Conservation (phyloP, 2,113 vertebrate species). For the Pygoscelis adeliae region DNA sequence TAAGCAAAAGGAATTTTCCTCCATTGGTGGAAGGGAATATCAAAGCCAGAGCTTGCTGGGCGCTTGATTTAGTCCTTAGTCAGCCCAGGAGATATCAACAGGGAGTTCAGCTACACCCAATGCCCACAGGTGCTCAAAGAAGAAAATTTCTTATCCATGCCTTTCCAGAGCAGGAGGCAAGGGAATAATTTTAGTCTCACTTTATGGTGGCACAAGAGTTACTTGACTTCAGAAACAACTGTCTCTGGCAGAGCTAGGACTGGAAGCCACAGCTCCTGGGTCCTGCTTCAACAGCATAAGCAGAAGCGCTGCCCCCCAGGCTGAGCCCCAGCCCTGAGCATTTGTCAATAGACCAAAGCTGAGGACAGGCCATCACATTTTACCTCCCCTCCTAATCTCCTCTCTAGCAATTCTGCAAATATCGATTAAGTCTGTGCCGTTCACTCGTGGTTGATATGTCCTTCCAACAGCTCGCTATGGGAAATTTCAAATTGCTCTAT, state of each 20-base stretch:
- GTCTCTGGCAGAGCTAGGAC: neutral
- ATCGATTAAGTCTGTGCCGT: neutral
- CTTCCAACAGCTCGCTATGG: neutral
- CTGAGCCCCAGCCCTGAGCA: neutral
- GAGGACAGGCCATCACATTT: neutral
- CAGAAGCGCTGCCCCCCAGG: neutral
- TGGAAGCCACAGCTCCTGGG: neutral
- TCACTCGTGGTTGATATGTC: neutral
- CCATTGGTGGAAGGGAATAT: neutral
- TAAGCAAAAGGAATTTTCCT: neutral
- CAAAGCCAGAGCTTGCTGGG: neutral
- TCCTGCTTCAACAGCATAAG: neutral
- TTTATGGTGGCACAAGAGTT: neutral
- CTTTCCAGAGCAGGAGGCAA: neutral
- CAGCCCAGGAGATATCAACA: neutral
- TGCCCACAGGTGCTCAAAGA: neutral
- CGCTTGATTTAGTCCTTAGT: neutral
- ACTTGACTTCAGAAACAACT: neutral
- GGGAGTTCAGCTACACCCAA: neutral
- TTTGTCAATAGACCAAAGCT: neutral
- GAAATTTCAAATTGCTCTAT: constrained; percentile 11
- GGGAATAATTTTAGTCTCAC: neutral
- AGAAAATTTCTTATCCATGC: neutral
- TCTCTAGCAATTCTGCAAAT: neutral
- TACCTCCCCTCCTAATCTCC: neutral